Evolutionary conservation across 2,888 invertebrate species (phyloP), one percentile per base, ranked within the genome.

Genomic region (Acanthosepion esculentum): DNA sequence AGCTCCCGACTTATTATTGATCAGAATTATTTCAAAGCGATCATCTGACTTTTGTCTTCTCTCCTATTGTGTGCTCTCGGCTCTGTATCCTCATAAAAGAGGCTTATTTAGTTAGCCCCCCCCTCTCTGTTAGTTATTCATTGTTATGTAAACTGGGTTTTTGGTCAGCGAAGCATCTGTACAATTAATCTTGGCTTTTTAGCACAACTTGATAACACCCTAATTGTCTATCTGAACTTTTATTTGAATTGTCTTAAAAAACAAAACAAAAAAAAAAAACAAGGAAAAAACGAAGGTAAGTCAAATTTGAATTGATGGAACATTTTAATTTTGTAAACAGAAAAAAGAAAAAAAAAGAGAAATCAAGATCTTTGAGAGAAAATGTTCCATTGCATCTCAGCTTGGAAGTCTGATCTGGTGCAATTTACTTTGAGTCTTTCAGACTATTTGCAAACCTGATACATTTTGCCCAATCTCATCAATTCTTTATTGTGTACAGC

Each of bases 201-300:
- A 33, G n/a, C 78, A 78, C 15, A 33, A 78, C 78, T 78, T 33
- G n/a, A 78, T 78, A 78, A 78, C 78, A 78, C 78, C 78, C 78
- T 78, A 78, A 78, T 78, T 78, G 78, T n/a, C 78, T 78, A 78
- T 78, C 78, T 78, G 78, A n/a, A 78, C 59, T 59, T 59, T 59
- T 59, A 59, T 59, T 59, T 23, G 78, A 78, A 78, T 78, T 78
- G 78, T 78, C 78, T 78, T 78, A 15, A 33, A 78, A 33, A 78
- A n/a, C 12, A 78, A n/a, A 78, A 15, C 3, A 10, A 78, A n/a
- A 12, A 12, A n/a, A 29, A 64, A 15, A 78, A n/a, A 26, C 6
- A 59, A 26, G 26, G 64, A 64, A 26, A 78, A n/a, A n/a, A 12
- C 4, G 15, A 78, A 78, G n/a, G 10, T 78, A 78, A 78, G n/a